Evolutionary conservation across 2,113 vertebrate species (phyloP), one percentile per base, ranked within the genome.

Genomic region (Pipra filicauda): DNA sequence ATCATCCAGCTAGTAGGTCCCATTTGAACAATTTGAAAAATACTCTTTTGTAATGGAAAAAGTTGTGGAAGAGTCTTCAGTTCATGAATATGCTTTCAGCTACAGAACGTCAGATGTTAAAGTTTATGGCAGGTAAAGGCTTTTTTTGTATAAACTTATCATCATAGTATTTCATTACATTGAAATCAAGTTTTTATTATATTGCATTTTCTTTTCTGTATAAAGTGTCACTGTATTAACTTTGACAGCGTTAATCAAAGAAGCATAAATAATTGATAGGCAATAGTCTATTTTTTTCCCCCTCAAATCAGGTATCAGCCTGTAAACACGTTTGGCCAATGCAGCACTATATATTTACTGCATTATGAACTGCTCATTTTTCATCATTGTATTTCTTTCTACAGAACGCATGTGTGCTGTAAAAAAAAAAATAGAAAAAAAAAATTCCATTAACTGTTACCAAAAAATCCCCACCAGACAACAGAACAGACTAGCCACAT

Each of bases 61-160:
- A 74, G 44, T 28, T 73, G 55, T 59, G 33, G 48, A 91, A 91
- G 33, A 78, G n/a, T 75, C 41, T 84, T 85, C 77, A 83, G 78
- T 66, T 89, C 78, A 84, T 72, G 6, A 94, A 33, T 74, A 65
- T 18, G 48, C 79, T 89, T 93, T 69, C 78, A 93, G 58, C 77
- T 86, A 91, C 62, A 77, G 66, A 95, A 79, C 43, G 35, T 51
- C 41, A 89, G 44, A 61, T 27, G 37, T 49, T 41, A 86, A 65
- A 46, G 19, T 67, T 81, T 52, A 76, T 4, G 15, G 80, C 49
- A 91, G 61, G 52, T 88, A 77, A 88, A 85, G 27, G 54, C 8
- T 59, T 89, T 79, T 93, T 69, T 44, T 59, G 7, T 93, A 92
- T 91, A 87, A 96, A 93, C 52, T 84, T 95, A 84, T 21, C 11